Evolutionary conservation across 2,888 invertebrate species (phyloP), one percentile per base, ranked within the genome.

Genomic region (Leucoptera coffeella): DNA sequence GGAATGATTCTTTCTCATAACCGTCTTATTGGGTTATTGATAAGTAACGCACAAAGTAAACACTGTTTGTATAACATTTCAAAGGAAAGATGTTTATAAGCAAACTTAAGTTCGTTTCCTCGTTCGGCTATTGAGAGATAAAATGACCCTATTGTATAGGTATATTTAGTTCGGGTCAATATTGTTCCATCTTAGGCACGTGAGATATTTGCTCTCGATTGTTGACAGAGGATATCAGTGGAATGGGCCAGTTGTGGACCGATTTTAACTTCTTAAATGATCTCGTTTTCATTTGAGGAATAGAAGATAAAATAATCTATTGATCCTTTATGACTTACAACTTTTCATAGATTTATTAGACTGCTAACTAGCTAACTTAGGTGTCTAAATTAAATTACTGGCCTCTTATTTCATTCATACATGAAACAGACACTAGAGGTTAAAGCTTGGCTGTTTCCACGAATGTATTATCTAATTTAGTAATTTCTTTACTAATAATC

Each of bases 131-230:
- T 61, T 53, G 52, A 43, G 45, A 61, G 64, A 65, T 65, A 67
- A 64, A n/a, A 57, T 61, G 59, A 61, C 64, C 56, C 65, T 65
- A 62, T 61, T 59, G 49, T 64, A 51, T 60, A n/a, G n/a, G n/a
- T n/a, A n/a, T n/a, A n/a, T n/a, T n/a, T n/a, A 21, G 22, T 27
- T 28, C 47, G 46, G 41, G 62, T 60, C 55, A 69, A 69, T 69
- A 69, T 69, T 65, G 53, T 46, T 38, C 40, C 45, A 45, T 54
- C 56, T 43, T 56, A 45, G 59, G 48, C 52, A 56, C 58, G 64
- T 59, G 64, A 61, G 59, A 58, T 69, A 56, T 69, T 65, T 56
- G 58, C 59, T 50, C 45, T 42, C 43, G 50, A 58, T 10, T 67
- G 58, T 67, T 67, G 52, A 61, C 61, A 32, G 41, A 45, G 50